Evolutionary conservation across 2,797 vertebrate genomes (phyloP), one percentile per base, ranked within the genome.

Genomic region (Lutjanus argentimaculatus): DNA sequence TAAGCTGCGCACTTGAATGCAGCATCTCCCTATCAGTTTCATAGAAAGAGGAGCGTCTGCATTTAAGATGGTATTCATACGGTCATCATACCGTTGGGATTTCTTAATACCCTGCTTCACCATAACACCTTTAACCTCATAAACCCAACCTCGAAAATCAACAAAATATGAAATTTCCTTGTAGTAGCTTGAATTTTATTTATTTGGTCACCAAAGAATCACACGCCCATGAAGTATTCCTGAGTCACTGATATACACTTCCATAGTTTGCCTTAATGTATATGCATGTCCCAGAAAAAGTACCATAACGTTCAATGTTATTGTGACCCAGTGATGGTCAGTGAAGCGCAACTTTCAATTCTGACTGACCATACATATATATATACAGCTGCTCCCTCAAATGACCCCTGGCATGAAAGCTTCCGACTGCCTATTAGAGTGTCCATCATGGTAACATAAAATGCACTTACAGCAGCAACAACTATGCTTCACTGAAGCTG

Each of bases 401-500:
- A 73, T 30, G 19, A 79, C 30, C 25, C 43, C 57, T 56, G 49
- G 36, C 25, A 57, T 52, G 3, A 42, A 64, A 64, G 12, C 63
- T 46, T 12, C 11, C 15, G 7, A 53, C 62, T 17, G 36, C 12
- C 21, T 17, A 14, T 70, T 9, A 49, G 14, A 46, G 45, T 62
- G 45, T 59, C n/a, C 52, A 43, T 59, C 48, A 8, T 45, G 14
- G 40, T 77, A 4, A 71, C 43, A 25, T 59, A 49, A 76, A 69
- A 83, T 62, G 25, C 42, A 46, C 55, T 52, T 19, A 40, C 14
- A 65, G 25, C 25, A 61, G 52, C 43, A 61, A 58, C 22, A 73
- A 6, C 19, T 46, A 25, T 36, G 70, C 36, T 74, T 74, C 61
- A 58, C 5, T 72, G 67, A 51, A 72, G 67, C 61, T 21, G 57